Base-by-base conservation (phyloP, 2,888 invertebrate species). In the Philereme transversata region DNA sequence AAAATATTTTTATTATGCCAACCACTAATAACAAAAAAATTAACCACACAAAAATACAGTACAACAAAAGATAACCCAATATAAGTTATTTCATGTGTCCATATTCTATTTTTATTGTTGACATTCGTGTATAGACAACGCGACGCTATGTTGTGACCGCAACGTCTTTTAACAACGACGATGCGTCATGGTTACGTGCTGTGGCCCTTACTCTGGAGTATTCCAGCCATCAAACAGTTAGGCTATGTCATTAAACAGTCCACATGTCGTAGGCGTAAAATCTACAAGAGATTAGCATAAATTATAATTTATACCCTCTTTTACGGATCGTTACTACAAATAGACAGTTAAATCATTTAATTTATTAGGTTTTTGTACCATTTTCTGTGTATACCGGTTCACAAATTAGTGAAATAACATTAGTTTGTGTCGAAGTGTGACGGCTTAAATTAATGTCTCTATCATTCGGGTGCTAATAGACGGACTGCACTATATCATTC, bases 241-340 rank as follows among this genome's bases (percentile, higher is more conserved):
- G 53, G 34, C 60, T 57, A 48, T 57, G 36, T 73, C 69, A 77
- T 77, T 72, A 69, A 67, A 69, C 64, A 64, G 60, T 40, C 49
- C 57, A 60, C 60, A 65, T 72, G 71, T 74, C 74, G 83, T 86
- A 77, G 84, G 86, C 82, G 87, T 87, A 73, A 71, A 75, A 72
- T 77, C 72, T 71, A 75, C 71, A 70, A 68, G 62, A 65, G 74
- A 86, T 87, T 85, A 84, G 78, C 86, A 88, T 87, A 82, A 77
- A 84, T 80, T 81, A 76, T 78, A 81, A 87, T 84, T 83, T 78
- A 83, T 73, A 75, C 79, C 75, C 76, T 74, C 78, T 81, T 79
- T 79, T 73, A 72, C 78, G 75, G 74, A 78, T 83, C 82, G 79
- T 84, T 84, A 77, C 77, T 78, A 71, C 72, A 77, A 77, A 78